A percentile compares a stretch with the other conserved stretches of the same genome.
Evolutionary conservation across 2,797 vertebrate genomes (phyloP).

Genomic region (Gadopsis marmoratus): DNA sequence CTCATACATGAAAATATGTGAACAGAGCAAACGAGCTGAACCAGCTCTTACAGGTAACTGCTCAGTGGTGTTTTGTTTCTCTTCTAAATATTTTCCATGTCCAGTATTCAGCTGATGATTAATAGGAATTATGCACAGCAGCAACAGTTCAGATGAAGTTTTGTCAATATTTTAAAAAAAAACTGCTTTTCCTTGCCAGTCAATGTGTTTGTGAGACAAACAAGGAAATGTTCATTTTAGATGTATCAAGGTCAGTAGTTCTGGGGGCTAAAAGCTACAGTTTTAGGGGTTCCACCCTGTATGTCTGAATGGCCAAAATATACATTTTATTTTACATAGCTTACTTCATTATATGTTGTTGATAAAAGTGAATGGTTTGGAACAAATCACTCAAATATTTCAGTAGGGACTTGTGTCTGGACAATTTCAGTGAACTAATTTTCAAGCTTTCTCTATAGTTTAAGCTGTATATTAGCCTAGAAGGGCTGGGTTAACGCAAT

Average conservation of each 20-base stretch:
- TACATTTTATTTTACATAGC: background rate
- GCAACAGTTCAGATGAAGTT: background rate
- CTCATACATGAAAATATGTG: background rate
- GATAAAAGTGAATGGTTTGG: background rate
- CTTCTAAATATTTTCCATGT: background rate
- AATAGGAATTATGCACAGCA: background rate
- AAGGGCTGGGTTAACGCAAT: background rate
- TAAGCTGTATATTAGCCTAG: background rate
- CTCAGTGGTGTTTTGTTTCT: background rate
- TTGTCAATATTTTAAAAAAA: background rate
- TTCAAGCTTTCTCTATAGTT: background rate
- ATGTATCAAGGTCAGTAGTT: background rate
- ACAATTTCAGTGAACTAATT: background rate
- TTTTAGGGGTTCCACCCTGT: background rate
- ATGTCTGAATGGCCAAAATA: background rate
- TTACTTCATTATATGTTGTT: background rate
- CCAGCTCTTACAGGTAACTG: background rate
- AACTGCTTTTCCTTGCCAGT: background rate
- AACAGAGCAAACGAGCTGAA: slow-evolving; percentile 18
- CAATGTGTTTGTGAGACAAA: background rate
- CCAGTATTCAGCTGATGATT: background rate
- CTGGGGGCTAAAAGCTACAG: background rate
- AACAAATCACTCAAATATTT: background rate
- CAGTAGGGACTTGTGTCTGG: background rate
- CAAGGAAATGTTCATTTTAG: background rate